Base-by-base conservation (phyloP, 2,797 vertebrate genomes). In the Protonibea diacanthus region DNA sequence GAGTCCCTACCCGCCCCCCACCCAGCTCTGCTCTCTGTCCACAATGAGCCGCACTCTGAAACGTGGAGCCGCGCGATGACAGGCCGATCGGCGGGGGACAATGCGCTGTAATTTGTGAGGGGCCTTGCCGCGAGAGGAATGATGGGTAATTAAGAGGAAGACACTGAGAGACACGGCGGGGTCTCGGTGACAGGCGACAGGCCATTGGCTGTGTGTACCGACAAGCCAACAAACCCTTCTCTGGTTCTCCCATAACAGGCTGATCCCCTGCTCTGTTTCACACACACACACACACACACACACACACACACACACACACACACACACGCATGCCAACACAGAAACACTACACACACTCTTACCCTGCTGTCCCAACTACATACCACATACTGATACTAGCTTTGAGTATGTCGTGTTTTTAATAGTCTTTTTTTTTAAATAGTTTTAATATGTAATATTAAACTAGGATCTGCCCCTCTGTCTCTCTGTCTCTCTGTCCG, bases 81-180 rank as follows among this genome's bases (percentile, higher is more conserved):
- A 95, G 95, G 93, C 86, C 93, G 91, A 94, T 95, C 87, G 88
- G 91, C 71, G 40, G 82, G 87, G 92, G 91, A 96, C 95, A 96
- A 96, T 95, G 89, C 79, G 77, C 87, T 88, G 91, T 95, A 95
- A 96, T 96, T 95, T 96, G 95, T 95, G 95, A 94, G 92, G 91
- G 95, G 91, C 94, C 94, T 90, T 79, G 89, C 91, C 83, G 82
- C 84, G 81, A 90, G 93, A 94, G 93, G 90, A 87, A 92, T 92
- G 93, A 92, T 92, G 94, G 95, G 95, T 96, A 96, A 96, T 95
- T 96, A 96, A 94, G 94, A 95, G 87, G 92, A 93, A 89, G 93
- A 94, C 91, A 91, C 89, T 90, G 88, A 88, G 90, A 92, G 94
- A 91, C 88, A 82, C 80, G 33, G 88, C 69, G 81, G 93, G 92